Evolutionary conservation across 2,797 vertebrate species (phyloP).

Genomic region (Rhinoraja longicauda): DNA sequence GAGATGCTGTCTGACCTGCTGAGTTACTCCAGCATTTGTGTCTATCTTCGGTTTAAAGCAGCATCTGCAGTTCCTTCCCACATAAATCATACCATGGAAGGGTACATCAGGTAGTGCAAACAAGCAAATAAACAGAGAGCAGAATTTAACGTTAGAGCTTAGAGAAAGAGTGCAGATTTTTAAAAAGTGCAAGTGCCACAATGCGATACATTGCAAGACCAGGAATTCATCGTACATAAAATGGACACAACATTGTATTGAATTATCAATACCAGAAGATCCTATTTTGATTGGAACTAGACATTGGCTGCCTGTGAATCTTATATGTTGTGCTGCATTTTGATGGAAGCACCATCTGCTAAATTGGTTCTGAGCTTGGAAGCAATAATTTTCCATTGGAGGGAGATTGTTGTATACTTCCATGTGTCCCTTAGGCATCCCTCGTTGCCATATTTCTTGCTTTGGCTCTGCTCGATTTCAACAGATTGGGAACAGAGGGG

Average conservation of each 20-base stretch:
- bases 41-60: too few species aligned
- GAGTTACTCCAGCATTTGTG: too few species aligned
- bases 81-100: too few species aligned
- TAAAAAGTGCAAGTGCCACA: too few species aligned
- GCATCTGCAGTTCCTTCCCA: too few species aligned
- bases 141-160: too few species aligned
- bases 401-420: background rate
- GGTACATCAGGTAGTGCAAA: too few species aligned
- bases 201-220: too few species aligned
- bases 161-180: too few species aligned
- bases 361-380: background rate
- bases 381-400: background rate
- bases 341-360: conserved; percentile 19
- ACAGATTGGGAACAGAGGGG: background rate
- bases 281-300: background rate
- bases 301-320: background rate
- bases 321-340: background rate
- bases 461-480: background rate
- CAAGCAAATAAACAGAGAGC: too few species aligned
- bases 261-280: background rate
- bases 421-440: background rate
- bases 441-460: background rate
- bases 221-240: background rate
- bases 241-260: background rate
- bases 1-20: too few species aligned